Evolutionary conservation across 2,797 vertebrate genomes (phyloP), one percentile per base, ranked within the genome.

Genomic region (Lutjanus campechanus): DNA sequence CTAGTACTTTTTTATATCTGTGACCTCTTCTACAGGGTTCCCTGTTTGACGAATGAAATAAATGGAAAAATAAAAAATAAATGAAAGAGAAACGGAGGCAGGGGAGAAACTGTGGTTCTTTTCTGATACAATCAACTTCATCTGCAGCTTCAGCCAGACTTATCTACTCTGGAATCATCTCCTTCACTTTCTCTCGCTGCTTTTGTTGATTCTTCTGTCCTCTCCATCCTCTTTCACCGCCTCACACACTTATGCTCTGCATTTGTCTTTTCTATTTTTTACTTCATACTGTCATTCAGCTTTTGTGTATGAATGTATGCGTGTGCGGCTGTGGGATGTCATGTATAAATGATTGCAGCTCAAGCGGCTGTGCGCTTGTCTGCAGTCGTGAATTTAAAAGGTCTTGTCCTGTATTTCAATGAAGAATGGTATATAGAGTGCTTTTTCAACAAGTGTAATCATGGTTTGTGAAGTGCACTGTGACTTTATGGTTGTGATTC

Each of bases 321-420:
- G 19, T 40, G n/a, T 1, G 13, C 5, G 29, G 2, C 7, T 8
- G 22, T 13, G 17, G 11, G 49, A 44, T 64, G 64, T 69, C 55
- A 67, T 36, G n/a, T 77, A 50, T 69, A 73, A 79, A 73, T 41
- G 67, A 79, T 53, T 20, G 58, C 63, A 29, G 56, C 41, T 56
- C 8, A 12, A 49, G 56, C 76, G 65, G 60, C 70, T 71, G 47
- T 22, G 40, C 25, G 44, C 44, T 75, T 29, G 64, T 80, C 17
- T 76, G 46, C 49, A 72, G 67, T 70, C 50, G 44, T 73, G 43
- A 69, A 73, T 80, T 76, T 17, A 43, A 15, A 55, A 60, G 68
- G 36, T 67, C 60, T 59, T 16, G 46, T 25, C 6, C 29, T 76
- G 17, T 50, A 19, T 56, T 53, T 53, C 29, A 36, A 12, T 64